Evolutionary conservation across 2,888 invertebrate species (phyloP), one percentile per base, ranked within the genome.

Genomic region (Myopa tessellatipennis): DNA sequence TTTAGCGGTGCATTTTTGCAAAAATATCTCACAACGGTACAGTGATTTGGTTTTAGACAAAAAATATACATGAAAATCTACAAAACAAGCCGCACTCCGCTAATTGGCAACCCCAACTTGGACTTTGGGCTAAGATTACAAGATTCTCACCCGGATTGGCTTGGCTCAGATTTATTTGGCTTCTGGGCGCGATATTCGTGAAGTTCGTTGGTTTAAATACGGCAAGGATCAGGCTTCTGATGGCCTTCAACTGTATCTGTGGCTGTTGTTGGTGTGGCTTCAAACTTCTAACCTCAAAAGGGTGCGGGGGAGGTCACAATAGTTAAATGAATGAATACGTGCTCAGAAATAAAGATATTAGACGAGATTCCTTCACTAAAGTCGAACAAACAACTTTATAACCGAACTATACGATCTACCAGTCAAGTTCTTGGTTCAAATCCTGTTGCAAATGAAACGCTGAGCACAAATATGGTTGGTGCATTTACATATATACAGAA

Each of bases 1-100:
- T 76, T 74, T 79, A 79, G 67, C 79, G 77, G 74, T 61, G 71
- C 38, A 38, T 74, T 65, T 14, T 40, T 45, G 50, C 58, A 36
- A 61, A 50, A 52, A 74, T 63, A 63, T 63, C 74, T 58, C 34
- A 16, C 73, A 73, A 73, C 26, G n/a, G 14, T 10, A n/a, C 38
- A 40, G 38, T 16, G 55, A 12, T 36, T 6, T 14, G n/a, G 4
- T 36, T 18, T 7, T 16, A 10, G n/a, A 52, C 50, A 4, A 34
- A 63, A 26, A 63, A 34, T 14, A 7, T 38, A 16, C 3, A 16
- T 12, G 36, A n/a, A 67, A 67, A 40, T 36, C 36, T n/a, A 67
- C 5, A 26, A 50, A 50, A 50, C 50, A 40, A 69, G 18, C 70
- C 8, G 50, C 70, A 70, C 45, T 36, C 67, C 74, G 34, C 55